Evolutionary conservation across 2,113 vertebrate genomes (phyloP).

Genomic region (Anoura caudifer): DNA sequence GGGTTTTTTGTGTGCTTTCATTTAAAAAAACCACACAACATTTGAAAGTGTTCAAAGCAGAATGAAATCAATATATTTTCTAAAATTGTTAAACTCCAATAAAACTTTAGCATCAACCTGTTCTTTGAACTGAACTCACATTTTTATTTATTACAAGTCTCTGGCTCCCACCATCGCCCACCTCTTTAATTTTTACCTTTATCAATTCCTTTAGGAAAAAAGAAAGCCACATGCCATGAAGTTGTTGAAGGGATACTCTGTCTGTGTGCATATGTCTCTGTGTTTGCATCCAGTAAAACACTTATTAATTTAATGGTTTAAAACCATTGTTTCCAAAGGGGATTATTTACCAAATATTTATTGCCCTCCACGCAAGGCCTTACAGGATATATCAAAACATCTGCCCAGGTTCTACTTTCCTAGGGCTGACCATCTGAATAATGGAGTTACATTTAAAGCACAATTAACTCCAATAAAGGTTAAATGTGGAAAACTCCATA

Average conservation of each 20-base stretch:
- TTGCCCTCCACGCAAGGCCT: background rate
- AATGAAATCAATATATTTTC: constrained; percentile 52
- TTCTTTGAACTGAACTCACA: constrained; percentile 61
- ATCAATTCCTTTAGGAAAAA: constrained; percentile 50
- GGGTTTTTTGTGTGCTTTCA: background rate
- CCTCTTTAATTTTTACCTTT: constrained; percentile 58
- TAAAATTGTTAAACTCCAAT: constrained; percentile 52
- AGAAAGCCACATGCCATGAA: background rate
- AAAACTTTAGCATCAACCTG: constrained; percentile 52
- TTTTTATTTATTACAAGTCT: constrained; percentile 52
- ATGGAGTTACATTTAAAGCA: constrained; percentile 32
- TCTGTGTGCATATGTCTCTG: background rate
- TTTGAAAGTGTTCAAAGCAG: constrained; percentile 35
- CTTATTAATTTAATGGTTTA: constrained; percentile 4
- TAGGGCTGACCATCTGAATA: constrained; percentile 34
- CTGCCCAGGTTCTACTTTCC: background rate
- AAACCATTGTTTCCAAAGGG: constrained; percentile 36
- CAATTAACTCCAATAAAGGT: constrained; percentile 45
- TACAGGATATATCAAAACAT: constrained; percentile 55
- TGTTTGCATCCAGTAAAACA: background rate
- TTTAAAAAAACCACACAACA: background rate
- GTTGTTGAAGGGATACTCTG: background rate
- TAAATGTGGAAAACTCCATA: constrained; percentile 23
- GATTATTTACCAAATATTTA: constrained; percentile 64
- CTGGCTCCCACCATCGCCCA: background rate